Percentiles rank a stretch among this genome's conserved stretches.
Conservation (phyloP, 1,140 invertebrate genomes). For the Schlechtendalia chinensis region DNA sequence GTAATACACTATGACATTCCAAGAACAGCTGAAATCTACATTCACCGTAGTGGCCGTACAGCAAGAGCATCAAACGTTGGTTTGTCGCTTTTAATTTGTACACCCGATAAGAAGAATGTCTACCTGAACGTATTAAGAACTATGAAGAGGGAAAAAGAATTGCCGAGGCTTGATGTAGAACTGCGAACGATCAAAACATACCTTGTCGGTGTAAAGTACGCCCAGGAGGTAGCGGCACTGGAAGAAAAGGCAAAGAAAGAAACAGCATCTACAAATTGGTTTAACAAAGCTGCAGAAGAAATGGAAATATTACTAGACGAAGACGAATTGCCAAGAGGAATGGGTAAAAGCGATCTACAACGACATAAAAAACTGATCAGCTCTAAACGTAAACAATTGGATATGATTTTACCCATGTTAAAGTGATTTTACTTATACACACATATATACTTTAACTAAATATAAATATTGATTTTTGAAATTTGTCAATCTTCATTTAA, state of each 20-base stretch:
- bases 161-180: conserved; percentile 79
- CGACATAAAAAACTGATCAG: conserved; percentile 17
- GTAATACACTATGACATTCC: conserved; percentile 98
- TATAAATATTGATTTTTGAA: too few species aligned
- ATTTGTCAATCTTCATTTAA: too few species aligned
- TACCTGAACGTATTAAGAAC: conserved; percentile 82
- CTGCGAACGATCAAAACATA: conserved; percentile 66
- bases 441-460: background rate
- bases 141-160: conserved; percentile 76
- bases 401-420: conserved; percentile 21
- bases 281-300: conserved; percentile 77
- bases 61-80: conserved; percentile 86
- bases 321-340: conserved; percentile 59
- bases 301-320: conserved; percentile 86
- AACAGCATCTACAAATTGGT: conserved; percentile 75
- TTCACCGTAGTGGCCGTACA: conserved; percentile 94
- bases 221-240: conserved; percentile 74
- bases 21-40: conserved; percentile 89
- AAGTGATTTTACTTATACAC: conserved; percentile 2
- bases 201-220: conserved; percentile 72
- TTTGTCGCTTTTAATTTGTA: conserved; percentile 87
- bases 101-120: conserved; percentile 76
- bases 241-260: conserved; percentile 68
- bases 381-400: conserved; percentile 42
- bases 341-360: conserved; percentile 36